Evolutionary conservation across 1,140 invertebrate genomes (phyloP), one percentile per base, ranked within the genome.

Genomic region (Drosophila teissieri): DNA sequence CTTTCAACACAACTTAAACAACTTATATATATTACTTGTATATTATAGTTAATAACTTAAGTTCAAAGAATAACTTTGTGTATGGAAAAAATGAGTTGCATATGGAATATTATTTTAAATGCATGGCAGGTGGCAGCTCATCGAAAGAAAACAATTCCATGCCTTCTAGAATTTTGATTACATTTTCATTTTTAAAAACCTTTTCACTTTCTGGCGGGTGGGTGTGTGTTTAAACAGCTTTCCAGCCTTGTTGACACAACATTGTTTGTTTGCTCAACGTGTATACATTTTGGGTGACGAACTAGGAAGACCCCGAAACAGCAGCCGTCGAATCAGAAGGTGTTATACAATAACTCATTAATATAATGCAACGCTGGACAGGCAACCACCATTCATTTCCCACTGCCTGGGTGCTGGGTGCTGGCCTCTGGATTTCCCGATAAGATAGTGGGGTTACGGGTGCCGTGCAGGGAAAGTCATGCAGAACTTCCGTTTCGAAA

Each of bases 401-500:
- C 51, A 48, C 52, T 67, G 73, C 36, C 70, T 45, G 34, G 24
- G 19, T 24, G 31, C 19, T 19, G 19, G 1, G 31, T 31, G 31
- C 31, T 31, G 31, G 31, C 31, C 36, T 10, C 27, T 51, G 73
- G n/a, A n/a, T 45, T 27, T 11, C 15, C 52, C 34, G 53, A 64
- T 65, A 44, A 53, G 69, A 40, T 36, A 52, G 17, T n/a, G 3
- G 42, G 31, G 22, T 14, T 1, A 10, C 31, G 31, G 31, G 31
- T 31, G 1, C 31, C 31, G 31, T 31, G 31, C 31, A 8, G 22
- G 62, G 42, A 73, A 67, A 53, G 61, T 53, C 72, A 76, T 75
- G 73, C 53, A 76, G 48, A 65, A 76, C 67, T 84, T 84, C 80
- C 80, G 80, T 27, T 73, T 49, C 17, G 6, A 46, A 24, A 24